Base-by-base conservation (phyloP, 2,888 invertebrate species). In the Sabellastarte sp. region DNA sequence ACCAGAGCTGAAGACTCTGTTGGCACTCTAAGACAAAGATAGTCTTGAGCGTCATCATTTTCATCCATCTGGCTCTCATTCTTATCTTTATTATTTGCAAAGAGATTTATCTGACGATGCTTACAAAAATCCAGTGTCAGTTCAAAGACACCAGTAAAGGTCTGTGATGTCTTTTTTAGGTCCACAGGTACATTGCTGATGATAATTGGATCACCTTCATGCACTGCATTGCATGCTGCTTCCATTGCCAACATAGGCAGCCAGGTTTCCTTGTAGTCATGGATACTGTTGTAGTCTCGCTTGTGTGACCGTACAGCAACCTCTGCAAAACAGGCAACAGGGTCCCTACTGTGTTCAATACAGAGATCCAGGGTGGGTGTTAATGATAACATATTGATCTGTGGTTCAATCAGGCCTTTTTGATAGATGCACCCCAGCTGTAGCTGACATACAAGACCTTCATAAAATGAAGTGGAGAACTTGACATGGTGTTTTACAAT, bases 201-300 rank as follows among this genome's bases (percentile, higher is more conserved):
- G 20, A 73, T 56, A 52, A 78, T 65, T 15, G 75, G 69, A 33
- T 76, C 74, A 28, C 71, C 71, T n/a, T 60, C 68, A 3, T 55
- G 32, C 2, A 77, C 75, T 26, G 80, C 74, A 50, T 61, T 62
- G 20, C 66, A 60, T 0, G 76, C 75, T 28, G 79, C 74, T 63
- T 80, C 80, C 64, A 80, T 67, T n/a, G 74, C 68, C 29, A 80
- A 64, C 41, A 78, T 67, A 28, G 77, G 74, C 59, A 76, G 64
- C 80, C 79, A 79, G 15, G 65, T 63, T 33, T 74, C 73, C 63
- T 73, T 70, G 61, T 79, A 81, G 4, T 67, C 66, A 15, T 41
- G 41, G 20, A 41, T 10, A 20, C 41, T 41, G 10, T 10, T 15
- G 41, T 41, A 41, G 10, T 41, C 20, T 20, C 20, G 41, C 10